A percentile compares a stretch with the other conserved stretches of the same genome.
Evolutionary conservation across 2,797 vertebrate genomes (phyloP).

Genomic region (Chrysocyon brachyurus): DNA sequence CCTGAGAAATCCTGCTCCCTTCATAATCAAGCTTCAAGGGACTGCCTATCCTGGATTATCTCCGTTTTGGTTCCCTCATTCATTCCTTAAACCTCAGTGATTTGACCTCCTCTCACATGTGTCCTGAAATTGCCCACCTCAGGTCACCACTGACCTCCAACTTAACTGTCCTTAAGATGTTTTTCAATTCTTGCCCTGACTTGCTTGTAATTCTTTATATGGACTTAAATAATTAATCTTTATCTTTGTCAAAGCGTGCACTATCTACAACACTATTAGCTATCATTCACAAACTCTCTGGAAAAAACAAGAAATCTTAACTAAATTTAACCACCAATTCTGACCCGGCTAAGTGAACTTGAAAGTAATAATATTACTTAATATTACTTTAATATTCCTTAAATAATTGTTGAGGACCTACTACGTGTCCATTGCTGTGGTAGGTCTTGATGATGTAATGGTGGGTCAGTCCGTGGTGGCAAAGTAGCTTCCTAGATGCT

Average conservation of each 20-base stretch:
- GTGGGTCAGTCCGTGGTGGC: not conserved
- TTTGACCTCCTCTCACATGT: not conserved
- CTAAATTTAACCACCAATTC: not conserved
- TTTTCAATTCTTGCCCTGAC: not conserved
- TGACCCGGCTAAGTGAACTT: not conserved
- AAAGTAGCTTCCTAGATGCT: not conserved
- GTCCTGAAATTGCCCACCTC: not conserved
- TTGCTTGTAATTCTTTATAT: slow-evolving; percentile 33
- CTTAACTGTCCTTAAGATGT: not conserved
- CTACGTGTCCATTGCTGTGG: not conserved
- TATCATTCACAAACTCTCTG: not conserved
- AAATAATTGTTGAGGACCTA: not conserved
- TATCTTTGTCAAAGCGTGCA: slow-evolving; percentile 19
- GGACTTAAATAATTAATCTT: slow-evolving; percentile 61
- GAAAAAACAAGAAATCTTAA: slow-evolving; percentile 6
- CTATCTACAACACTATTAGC: not conserved
- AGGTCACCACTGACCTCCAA: not conserved
- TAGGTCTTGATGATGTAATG: not conserved
- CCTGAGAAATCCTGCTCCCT: not conserved
- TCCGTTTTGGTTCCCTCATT: not conserved
- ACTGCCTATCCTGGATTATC: not conserved
- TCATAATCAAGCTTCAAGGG: not conserved
- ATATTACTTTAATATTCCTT: no score
- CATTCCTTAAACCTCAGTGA: not conserved
- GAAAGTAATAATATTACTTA: no score